These are phyloP conservation scores for Melinaea menophilus DNA, from an alignment of 2,888 invertebrate species.

Conservation along the genomic window DNA sequence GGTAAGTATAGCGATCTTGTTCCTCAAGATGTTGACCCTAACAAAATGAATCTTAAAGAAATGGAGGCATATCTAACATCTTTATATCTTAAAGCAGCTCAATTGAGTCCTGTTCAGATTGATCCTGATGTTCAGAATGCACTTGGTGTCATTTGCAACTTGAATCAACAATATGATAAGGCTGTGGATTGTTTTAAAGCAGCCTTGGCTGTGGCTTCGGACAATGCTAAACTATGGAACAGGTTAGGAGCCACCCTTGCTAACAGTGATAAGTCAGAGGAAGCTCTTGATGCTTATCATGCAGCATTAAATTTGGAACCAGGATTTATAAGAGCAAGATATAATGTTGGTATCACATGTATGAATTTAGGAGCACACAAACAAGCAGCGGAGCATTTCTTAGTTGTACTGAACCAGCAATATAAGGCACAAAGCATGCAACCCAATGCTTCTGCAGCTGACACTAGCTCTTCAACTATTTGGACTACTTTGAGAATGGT, in stretches of 20 bases:
- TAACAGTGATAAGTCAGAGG: constrained; percentile 95
- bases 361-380: constrained; percentile 96
- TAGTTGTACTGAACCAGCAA: constrained; percentile 96
- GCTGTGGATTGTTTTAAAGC: constrained; percentile 97
- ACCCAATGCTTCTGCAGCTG: constrained; percentile 51
- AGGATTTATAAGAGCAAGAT: constrained; percentile 97
- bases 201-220: constrained; percentile 88
- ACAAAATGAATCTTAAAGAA: constrained; percentile 64
- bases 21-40: constrained; percentile 69
- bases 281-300: constrained; percentile 97
- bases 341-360: constrained; percentile 98
- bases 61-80: constrained; percentile 82
- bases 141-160: constrained; percentile 95
- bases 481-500: constrained; percentile 96
- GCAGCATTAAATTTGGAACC: constrained; percentile 93
- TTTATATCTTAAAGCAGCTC: constrained; percentile 87
- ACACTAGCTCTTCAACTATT: constrained; percentile 91
- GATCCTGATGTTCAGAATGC: constrained; percentile 96
- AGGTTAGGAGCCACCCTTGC: constrained; percentile 97
- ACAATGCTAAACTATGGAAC: constrained; percentile 97
- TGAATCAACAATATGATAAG: constrained; percentile 95
- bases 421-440: constrained; percentile 73
- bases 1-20: constrained; percentile 88
- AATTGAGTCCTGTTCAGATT: constrained; percentile 83
- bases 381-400: constrained; percentile 96